Evolutionary conservation across 2,888 invertebrate species (phyloP).

Genomic region (Stomorhina lunata): DNA sequence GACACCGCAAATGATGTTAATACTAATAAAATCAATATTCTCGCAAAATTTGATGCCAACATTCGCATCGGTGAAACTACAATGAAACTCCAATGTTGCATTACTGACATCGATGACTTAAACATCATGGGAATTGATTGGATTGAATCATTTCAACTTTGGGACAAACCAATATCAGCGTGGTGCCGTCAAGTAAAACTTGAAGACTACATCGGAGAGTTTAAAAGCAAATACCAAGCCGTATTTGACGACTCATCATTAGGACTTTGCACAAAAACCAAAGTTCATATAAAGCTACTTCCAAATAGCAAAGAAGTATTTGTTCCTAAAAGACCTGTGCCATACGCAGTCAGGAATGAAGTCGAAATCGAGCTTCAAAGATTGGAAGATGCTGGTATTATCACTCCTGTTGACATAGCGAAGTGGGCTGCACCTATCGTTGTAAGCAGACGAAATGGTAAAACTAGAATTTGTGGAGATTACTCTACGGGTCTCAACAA

Average conservation of each 20-base stretch:
- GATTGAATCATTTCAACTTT: conserved; percentile 22
- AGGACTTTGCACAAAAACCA: not conserved
- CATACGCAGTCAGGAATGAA: conserved; percentile 56
- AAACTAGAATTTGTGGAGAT: conserved; percentile 66
- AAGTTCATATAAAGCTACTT: not conserved
- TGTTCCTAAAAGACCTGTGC: conserved; percentile 60
- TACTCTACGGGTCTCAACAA: conserved; percentile 66
- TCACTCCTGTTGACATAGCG: conserved; percentile 60
- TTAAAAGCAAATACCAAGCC: not conserved
- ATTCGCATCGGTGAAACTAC: not conserved
- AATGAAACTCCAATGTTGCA: conserved; percentile 3
- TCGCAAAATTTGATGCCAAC: not conserved
- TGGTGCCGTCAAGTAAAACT: conserved; percentile 21
- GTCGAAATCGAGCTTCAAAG: conserved; percentile 59
- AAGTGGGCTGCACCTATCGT: conserved; percentile 67
- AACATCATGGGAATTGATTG: conserved; percentile 40
- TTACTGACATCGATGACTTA: not conserved
- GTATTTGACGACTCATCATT: not conserved
- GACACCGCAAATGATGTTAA: conserved; percentile 9
- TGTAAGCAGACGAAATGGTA: conserved; percentile 45
- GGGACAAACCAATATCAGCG: conserved; percentile 28
- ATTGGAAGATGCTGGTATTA: conserved; percentile 54
- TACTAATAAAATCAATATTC: not conserved
- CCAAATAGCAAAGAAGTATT: conserved; percentile 8
- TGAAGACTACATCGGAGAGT: conserved; percentile 3